Evolutionary conservation across 64 coral and sea anemone species (phyloP).

Genomic region (Actinia tenebrosa): DNA sequence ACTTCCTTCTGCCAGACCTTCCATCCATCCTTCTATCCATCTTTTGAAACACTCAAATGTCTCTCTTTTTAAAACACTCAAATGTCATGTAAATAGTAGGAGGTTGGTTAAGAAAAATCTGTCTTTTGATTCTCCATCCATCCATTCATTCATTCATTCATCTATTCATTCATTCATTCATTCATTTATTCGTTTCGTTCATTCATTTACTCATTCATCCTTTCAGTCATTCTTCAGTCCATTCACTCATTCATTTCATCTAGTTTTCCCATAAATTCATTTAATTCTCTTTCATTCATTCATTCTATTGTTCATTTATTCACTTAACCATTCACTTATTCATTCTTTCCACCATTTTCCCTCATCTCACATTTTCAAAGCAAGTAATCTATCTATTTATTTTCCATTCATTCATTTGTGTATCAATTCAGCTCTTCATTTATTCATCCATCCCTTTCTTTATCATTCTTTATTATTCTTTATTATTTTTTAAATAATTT

Average conservation of each 20-base stretch:
- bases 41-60: no score
- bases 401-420: not conserved
- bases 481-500: not conserved
- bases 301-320: not conserved
- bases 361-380: not conserved
- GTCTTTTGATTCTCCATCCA: no score
- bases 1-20: not conserved
- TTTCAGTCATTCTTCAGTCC: not conserved
- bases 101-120: no score
- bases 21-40: not conserved
- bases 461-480: not conserved
- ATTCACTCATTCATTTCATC: no score
- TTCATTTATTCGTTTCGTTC: no score
- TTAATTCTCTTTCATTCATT: not conserved
- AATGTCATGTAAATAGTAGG: no score
- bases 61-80: no score
- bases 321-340: no score
- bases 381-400: not conserved
- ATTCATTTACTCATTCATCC: no score
- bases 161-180: no score
- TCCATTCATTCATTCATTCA: no score
- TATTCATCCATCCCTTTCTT: not conserved
- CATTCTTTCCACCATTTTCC: not conserved
- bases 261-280: no score
- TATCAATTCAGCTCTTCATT: not conserved